A percentile compares a stretch with the other conserved stretches of the same genome.
These are phyloP conservation scores for Homalodisca vitripennis DNA, from an alignment of 1,140 invertebrate species.

Conservation along the genomic window DNA sequence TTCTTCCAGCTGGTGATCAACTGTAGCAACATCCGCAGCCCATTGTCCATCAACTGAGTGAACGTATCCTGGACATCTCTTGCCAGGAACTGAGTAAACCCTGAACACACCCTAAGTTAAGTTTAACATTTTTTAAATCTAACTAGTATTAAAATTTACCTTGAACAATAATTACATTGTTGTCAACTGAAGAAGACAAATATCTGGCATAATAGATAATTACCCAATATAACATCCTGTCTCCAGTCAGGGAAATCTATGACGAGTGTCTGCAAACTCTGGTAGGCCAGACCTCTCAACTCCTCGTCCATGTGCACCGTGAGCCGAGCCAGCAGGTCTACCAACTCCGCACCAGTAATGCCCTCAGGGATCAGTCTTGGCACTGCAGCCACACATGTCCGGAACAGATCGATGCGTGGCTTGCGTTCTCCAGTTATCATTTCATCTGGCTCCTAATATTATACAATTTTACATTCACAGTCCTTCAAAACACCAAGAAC, in stretches of 20 bases:
- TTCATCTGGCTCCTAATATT: conserved; percentile 77
- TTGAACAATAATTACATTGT: too few relatives aligned
- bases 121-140: too few relatives aligned
- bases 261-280: conserved; percentile 93
- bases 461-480: too few relatives aligned
- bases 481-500: too few relatives aligned
- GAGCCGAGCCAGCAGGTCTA: conserved; percentile 87
- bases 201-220: too few relatives aligned
- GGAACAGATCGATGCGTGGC: conserved; percentile 95
- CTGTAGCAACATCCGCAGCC: conserved; percentile 90
- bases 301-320: conserved; percentile 94
- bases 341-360: conserved; percentile 90
- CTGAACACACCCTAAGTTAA: too few relatives aligned
- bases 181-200: too few relatives aligned
- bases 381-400: conserved; percentile 97
- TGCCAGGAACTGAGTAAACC: conserved; percentile 93
- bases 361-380: conserved; percentile 96
- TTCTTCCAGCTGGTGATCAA: conserved; percentile 92
- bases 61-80: conserved; percentile 90
- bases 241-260: conserved; percentile 97
- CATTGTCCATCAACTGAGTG: conserved; percentile 88
- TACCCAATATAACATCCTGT: conserved; percentile 84
- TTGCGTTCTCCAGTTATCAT: conserved; percentile 97
- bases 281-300: conserved; percentile 86
- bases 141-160: too few relatives aligned